Base-by-base conservation (phyloP, 2,888 invertebrate genomes). In the Lordiphosa andalusiaca region DNA sequence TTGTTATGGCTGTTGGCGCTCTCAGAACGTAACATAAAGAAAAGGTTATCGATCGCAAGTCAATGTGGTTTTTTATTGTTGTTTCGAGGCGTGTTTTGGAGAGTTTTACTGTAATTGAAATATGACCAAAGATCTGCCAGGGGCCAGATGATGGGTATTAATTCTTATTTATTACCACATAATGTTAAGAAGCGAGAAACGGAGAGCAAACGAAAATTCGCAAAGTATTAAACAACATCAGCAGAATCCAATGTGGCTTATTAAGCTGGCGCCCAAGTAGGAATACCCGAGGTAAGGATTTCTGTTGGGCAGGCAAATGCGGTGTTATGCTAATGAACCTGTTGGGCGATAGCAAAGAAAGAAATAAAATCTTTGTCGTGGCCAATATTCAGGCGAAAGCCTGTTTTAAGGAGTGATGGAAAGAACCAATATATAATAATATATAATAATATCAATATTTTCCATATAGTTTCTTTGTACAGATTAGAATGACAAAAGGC, bases 21-120 rank as follows among this genome's bases (percentile, higher is more conserved):
- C 49, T 53, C 52, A 40, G 50, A 36, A 30, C 30, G 10, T 21
- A 21, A 21, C 21, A 21, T 19, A 16, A 30, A 30, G 5, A 42
- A 80, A 68, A 81, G 76, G 73, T 83, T 80, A 80, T 64, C 76
- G 68, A 59, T 63, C 57, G 52, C 59, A 65, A 70, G 67, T 70
- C 62, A 54, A 52, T 69, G 73, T 36, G 16, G 12, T 16, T 50
- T 53, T 33, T 41, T 42, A 35, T 65, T 67, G 47, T 25, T 53
- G 44, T 64, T 71, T 53, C 53, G 64, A 67, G 81, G 81, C 68
- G 77, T 73, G 68, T 63, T 65, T 53, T 42, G 41, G 59, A 71
- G 57, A 60, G 57, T 75, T 76, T 67, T 57, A 33, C 39, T 54
- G 54, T 69, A 67, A 81, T 84, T 77, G 84, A 84, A 76, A 80